Conservation (phyloP, 2,888 invertebrate species). For the Brenthis daphne region DNA sequence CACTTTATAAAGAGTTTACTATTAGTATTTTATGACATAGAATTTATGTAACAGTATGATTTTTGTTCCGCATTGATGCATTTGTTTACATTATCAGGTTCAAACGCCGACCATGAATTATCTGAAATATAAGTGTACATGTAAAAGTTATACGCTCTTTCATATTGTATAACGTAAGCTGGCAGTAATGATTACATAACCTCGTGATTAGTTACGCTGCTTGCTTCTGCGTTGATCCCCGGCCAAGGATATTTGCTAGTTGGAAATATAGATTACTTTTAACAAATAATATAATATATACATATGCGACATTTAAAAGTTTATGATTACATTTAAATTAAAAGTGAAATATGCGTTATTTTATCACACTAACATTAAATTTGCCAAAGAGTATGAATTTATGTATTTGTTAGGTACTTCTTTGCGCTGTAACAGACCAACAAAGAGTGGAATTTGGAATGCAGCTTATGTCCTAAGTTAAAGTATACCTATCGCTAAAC, state of each 20-base stretch:
- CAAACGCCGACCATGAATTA: constrained; percentile 65
- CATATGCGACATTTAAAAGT: too few species aligned
- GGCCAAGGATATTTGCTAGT: constrained; percentile 34
- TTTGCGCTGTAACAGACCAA: too few species aligned
- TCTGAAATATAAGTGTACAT: constrained; percentile 44
- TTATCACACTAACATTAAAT: too few species aligned
- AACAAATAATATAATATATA: not conserved
- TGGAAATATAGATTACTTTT: constrained; percentile 28
- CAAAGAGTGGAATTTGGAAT: too few species aligned
- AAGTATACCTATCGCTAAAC: too few species aligned
- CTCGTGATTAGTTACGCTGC: constrained; percentile 33
- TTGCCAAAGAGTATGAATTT: too few species aligned
- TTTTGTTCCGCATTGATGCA: constrained; percentile 60
- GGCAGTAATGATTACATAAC: constrained; percentile 28
- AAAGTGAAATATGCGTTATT: too few species aligned
- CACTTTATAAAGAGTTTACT: constrained; percentile 23
- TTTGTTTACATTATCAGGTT: constrained; percentile 66
- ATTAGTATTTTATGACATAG: constrained; percentile 34
- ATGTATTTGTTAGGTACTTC: too few species aligned
- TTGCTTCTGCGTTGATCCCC: constrained; percentile 33
- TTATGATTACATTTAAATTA: too few species aligned
- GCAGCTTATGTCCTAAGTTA: too few species aligned
- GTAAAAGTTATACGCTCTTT: constrained; percentile 41
- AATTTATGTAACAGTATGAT: constrained; percentile 56
- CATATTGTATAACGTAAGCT: constrained; percentile 32